These are phyloP conservation scores for Hylia prasina DNA, from an alignment of 2,113 vertebrate genomes.

Conservation along the genomic window DNA sequence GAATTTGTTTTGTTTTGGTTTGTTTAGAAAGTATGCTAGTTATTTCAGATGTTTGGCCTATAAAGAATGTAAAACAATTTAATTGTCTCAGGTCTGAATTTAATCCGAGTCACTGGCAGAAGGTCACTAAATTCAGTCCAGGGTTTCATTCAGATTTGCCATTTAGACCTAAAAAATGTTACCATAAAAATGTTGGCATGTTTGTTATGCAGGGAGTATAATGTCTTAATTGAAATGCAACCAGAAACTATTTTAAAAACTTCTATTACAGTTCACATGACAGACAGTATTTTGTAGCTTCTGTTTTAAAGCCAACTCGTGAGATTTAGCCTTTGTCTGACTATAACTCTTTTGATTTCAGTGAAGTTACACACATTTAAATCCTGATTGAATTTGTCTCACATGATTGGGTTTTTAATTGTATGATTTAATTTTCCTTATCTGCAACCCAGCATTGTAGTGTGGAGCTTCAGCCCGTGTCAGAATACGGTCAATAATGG, in stretches of 20 bases:
- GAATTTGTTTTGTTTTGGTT: constrained; percentile 42
- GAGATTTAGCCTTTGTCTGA: constrained; percentile 24
- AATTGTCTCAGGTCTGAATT: constrained; percentile 32
- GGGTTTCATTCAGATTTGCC: constrained; percentile 18
- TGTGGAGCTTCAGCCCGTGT: neutral
- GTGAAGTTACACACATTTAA: constrained; percentile 15
- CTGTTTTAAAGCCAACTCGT: constrained; percentile 3
- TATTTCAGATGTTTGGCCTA: constrained; percentile 51
- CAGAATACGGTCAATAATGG: neutral
- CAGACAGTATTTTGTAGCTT: constrained; percentile 35
- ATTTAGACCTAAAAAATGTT: constrained; percentile 45
- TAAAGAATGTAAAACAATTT: constrained; percentile 58
- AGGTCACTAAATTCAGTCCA: constrained; percentile 8
- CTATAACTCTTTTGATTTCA: neutral
- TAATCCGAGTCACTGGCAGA: constrained; percentile 4
- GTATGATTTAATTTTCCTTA: constrained; percentile 45
- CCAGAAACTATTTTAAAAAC: constrained; percentile 50
- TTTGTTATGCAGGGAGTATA: constrained; percentile 47
- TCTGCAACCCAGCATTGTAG: neutral
- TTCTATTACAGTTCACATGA: constrained; percentile 19
- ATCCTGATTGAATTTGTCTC: constrained; percentile 36
- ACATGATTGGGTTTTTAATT: constrained; percentile 30
- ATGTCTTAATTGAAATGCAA: constrained; percentile 53
- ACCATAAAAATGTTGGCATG: constrained; percentile 43
- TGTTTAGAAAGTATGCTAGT: constrained; percentile 40